Evolutionary conservation across 1,140 invertebrate species (phyloP).

Genomic region (Calosoma granatense): DNA sequence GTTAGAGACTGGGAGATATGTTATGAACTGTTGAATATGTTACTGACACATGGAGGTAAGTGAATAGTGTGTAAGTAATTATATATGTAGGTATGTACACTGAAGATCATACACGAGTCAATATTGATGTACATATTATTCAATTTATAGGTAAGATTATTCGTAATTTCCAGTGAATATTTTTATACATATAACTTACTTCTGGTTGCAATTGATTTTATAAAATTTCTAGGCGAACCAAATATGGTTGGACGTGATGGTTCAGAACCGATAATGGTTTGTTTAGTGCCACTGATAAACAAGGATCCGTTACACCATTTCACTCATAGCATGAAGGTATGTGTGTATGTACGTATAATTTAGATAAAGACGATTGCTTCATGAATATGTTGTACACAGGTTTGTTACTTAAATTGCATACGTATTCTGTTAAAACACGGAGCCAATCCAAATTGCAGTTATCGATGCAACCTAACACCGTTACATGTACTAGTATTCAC

Average conservation of each 20-base stretch:
- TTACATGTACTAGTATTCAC: constrained; percentile 63
- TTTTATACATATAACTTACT: neutral
- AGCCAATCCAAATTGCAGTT: constrained; percentile 63
- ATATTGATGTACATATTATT: no score
- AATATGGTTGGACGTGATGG: constrained; percentile 62
- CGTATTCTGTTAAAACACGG: constrained; percentile 56
- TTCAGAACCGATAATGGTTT: constrained; percentile 61
- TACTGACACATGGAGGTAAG: constrained; percentile 53
- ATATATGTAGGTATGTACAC: neutral
- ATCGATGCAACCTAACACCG: constrained; percentile 56
- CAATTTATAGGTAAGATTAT: no score
- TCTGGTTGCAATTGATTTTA: neutral
- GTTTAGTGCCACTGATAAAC: constrained; percentile 61
- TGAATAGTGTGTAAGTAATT: constrained; percentile 4
- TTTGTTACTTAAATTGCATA: constrained; percentile 64
- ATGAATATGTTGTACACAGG: constrained; percentile 31
- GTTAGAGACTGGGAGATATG: constrained; percentile 67
- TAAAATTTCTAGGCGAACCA: constrained; percentile 38
- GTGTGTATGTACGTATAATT: constrained; percentile 11
- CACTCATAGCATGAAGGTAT: constrained; percentile 63
- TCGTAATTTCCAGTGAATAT: no score
- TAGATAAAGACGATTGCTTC: neutral
- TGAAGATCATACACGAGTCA: no score
- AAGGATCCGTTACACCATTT: constrained; percentile 65
- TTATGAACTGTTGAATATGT: constrained; percentile 60